Percentiles rank a stretch among this genome's conserved stretches.
Evolutionary conservation across 2,797 vertebrate species (phyloP).

Genomic region (Sebastes nivosus): DNA sequence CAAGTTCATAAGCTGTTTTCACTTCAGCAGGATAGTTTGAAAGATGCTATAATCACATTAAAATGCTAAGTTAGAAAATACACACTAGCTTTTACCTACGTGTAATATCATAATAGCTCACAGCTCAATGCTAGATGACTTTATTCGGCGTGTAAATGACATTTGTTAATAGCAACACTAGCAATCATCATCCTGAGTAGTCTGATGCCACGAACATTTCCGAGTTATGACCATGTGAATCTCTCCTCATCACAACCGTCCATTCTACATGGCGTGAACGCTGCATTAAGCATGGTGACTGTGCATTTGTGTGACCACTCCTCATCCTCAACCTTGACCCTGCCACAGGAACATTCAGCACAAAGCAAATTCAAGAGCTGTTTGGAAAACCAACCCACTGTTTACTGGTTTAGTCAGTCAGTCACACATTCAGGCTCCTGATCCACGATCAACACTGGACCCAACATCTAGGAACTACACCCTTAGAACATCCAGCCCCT

Average conservation of each 20-base stretch:
- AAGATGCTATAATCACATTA: background rate
- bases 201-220: background rate
- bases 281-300: background rate
- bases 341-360: slow-evolving; percentile 42
- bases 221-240: background rate
- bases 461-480: background rate
- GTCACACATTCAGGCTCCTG: background rate
- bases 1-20: too few species aligned
- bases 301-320: slow-evolving; percentile 2
- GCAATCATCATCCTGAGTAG: background rate
- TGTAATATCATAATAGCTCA: too few species aligned
- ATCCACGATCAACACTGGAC: background rate
- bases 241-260: background rate
- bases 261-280: background rate
- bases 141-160: background rate
- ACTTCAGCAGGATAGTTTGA: background rate
- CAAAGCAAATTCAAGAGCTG: slow-evolving; percentile 17
- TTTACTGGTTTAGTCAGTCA: background rate
- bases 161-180: background rate
- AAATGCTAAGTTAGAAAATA: background rate
- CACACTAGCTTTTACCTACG: too few species aligned
- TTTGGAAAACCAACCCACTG: slow-evolving; percentile 27
- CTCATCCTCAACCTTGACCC: slow-evolving; percentile 54
- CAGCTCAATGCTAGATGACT: background rate
- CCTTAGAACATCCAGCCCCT: slow-evolving; percentile 56